phyloP scores from a whole-genome alignment of 1,140 invertebrate species.

The Aphis craccivora region DNA sequence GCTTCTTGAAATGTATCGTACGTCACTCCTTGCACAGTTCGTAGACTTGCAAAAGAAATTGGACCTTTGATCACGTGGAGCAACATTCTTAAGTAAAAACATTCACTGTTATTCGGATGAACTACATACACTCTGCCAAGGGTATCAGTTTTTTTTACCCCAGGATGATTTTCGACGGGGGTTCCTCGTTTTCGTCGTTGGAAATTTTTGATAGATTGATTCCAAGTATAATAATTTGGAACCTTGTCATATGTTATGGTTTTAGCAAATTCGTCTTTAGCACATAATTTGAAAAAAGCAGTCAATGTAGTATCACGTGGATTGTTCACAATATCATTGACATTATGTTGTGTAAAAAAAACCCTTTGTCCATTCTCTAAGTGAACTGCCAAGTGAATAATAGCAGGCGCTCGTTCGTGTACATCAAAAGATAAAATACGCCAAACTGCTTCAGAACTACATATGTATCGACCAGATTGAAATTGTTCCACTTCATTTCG shows the following conservation, averaged over 20 bases:
- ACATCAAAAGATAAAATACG: neutral
- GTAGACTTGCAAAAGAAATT: constrained; percentile 27
- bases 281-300: constrained; percentile 30
- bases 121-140: constrained; percentile 63
- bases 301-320: neutral
- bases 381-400: constrained; percentile 61
- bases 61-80: constrained; percentile 29
- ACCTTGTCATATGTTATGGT: neutral
- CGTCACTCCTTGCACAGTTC: too few relatives aligned
- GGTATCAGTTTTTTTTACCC: constrained; percentile 59
- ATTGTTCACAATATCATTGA: neutral
- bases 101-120: constrained; percentile 61
- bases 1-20: too few relatives aligned
- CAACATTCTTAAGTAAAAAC: constrained; percentile 62
- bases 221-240: neutral
- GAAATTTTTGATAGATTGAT: neutral
- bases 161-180: neutral
- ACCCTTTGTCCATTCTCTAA: too few relatives aligned
- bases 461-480: neutral
- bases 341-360: neutral
- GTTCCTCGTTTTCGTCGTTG: neutral
- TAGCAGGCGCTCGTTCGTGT: constrained; percentile 61
- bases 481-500: neutral
- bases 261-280: constrained; percentile 13
- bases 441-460: too few relatives aligned